A percentile compares a stretch with the other conserved stretches of the same genome.
These are phyloP conservation scores for Acrobasis consociella DNA, from an alignment of 2,888 invertebrate species.

Conservation along the genomic window DNA sequence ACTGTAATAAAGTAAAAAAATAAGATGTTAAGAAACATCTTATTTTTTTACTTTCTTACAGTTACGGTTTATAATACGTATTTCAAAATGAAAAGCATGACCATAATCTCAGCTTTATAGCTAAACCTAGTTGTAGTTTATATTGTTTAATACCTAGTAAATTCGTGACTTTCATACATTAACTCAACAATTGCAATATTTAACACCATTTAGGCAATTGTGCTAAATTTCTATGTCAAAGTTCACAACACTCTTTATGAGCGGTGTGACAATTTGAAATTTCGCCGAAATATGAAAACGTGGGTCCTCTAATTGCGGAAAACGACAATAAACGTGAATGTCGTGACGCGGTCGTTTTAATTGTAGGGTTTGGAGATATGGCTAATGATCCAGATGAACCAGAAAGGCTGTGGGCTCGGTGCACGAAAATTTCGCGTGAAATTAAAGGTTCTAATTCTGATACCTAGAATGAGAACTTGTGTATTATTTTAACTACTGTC, in stretches of 20 bases:
- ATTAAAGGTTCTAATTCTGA: background rate
- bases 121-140: too few relatives aligned
- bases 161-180: background rate
- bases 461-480: background rate
- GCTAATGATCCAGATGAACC: conserved; percentile 4
- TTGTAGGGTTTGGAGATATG: background rate
- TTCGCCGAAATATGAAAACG: conserved; percentile 4
- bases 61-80: too few relatives aligned
- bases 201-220: conserved; percentile 5
- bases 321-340: conserved; percentile 9
- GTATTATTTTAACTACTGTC: too few relatives aligned
- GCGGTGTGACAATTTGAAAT: conserved; percentile 4
- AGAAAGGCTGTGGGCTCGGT: background rate
- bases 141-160: too few relatives aligned
- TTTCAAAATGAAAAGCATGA: too few relatives aligned
- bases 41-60: too few relatives aligned
- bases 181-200: conserved; percentile 2
- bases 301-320: conserved; percentile 8
- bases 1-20: too few relatives aligned
- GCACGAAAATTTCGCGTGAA: conserved; percentile 9
- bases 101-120: too few relatives aligned
- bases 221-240: conserved; percentile 10
- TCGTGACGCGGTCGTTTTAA: conserved; percentile 7
- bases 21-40: too few relatives aligned
- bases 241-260: conserved; percentile 10